phyloP scores from a whole-genome alignment of 2,113 vertebrate genomes.

The Cygnus atratus region DNA sequence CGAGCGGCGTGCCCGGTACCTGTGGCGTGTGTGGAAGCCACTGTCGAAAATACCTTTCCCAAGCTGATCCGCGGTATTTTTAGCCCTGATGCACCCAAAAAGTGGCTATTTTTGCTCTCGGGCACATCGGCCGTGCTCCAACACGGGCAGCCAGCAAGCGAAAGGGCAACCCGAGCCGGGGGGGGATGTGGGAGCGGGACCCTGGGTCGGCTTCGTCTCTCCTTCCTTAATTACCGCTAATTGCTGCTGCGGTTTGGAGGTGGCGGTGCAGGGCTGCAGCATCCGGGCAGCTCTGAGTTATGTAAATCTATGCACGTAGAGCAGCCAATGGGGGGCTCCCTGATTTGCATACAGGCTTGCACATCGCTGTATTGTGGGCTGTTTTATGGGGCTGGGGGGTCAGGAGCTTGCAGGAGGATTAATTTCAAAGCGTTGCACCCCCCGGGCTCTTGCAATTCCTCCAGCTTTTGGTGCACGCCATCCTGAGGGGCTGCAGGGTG shows the following conservation, averaged over 20 bases:
- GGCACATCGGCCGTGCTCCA: background rate
- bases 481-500: background rate
- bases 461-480: too few species aligned
- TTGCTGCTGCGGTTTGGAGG: background rate
- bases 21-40: background rate
- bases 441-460: too few species aligned
- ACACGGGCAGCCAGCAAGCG: background rate
- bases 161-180: background rate
- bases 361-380: rapidly evolving
- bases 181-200: background rate
- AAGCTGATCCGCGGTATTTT: background rate
- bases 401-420: background rate
- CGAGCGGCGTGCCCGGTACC: background rate
- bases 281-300: background rate
- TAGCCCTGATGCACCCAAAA: conserved; percentile 22
- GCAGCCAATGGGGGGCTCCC: background rate
- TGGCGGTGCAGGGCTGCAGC: background rate
- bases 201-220: background rate
- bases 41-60: background rate
- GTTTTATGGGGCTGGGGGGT: background rate
- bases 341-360: background rate
- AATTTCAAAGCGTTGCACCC: rapidly evolving
- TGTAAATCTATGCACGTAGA: background rate
- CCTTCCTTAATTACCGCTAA: background rate
- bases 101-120: background rate